These are phyloP conservation scores for Campoplex capitator DNA, from an alignment of 2,888 invertebrate species.

Conservation along the genomic window DNA sequence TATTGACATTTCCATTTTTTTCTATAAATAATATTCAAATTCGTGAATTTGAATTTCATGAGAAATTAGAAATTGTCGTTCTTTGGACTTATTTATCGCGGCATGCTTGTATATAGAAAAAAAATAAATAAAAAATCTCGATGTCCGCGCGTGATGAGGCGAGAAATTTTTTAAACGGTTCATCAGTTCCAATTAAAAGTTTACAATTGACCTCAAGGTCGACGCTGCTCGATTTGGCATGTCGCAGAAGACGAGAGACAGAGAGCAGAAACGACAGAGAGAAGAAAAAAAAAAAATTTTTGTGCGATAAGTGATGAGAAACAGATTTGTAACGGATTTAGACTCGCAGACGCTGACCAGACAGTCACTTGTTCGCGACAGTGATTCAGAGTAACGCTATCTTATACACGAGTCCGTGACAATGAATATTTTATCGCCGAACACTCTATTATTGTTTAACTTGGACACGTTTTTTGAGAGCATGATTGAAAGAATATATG, in stretches of 20 bases:
- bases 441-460: neutral
- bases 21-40: no score
- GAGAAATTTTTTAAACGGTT: neutral
- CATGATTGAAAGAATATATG: neutral
- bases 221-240: conserved; percentile 38
- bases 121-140: no score
- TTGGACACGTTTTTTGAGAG: neutral
- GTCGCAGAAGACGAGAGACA: neutral
- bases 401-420: neutral
- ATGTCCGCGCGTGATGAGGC: neutral
- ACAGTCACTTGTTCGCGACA: conserved; percentile 44
- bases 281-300: neutral
- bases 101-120: no score
- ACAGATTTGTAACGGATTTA: conserved; percentile 53
- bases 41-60: no score
- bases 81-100: no score
- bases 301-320: conserved; percentile 24
- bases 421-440: neutral
- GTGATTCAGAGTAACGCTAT: neutral
- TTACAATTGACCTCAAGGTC: conserved; percentile 52
- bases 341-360: conserved; percentile 60
- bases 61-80: no score
- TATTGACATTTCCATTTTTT: neutral
- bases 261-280: conserved; percentile 6
- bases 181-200: conserved; percentile 8